Percentiles rank a stretch among this genome's conserved stretches.
Evolutionary conservation across 2,888 invertebrate species (phyloP).

Genomic region (Onthophagus sagittarius): DNA sequence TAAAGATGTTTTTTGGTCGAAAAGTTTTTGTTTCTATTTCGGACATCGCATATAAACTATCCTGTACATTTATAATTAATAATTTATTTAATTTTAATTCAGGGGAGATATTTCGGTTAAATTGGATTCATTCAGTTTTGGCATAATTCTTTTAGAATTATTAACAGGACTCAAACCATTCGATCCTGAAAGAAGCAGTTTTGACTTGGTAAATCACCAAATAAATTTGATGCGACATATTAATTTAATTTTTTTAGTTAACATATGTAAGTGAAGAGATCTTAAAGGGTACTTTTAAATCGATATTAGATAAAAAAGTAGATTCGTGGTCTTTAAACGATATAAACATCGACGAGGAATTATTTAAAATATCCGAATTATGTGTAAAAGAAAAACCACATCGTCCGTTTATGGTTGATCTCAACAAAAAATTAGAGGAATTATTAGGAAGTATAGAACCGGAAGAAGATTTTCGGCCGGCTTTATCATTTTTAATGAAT

Average conservation of each 20-base stretch:
- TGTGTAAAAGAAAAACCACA: constrained; percentile 56
- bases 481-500: constrained; percentile 1
- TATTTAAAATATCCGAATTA: constrained; percentile 54
- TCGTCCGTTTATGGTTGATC: constrained; percentile 58
- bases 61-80: too few relatives aligned
- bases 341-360: constrained; percentile 47
- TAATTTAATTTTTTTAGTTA: neutral
- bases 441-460: neutral
- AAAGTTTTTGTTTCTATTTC: too few relatives aligned
- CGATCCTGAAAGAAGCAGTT: constrained; percentile 54
- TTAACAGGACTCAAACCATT: constrained; percentile 65
- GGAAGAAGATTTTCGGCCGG: neutral
- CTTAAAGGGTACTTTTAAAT: too few relatives aligned
- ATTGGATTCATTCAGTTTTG: constrained; percentile 73
- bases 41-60: too few relatives aligned
- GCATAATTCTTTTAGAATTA: constrained; percentile 70
- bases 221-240: neutral
- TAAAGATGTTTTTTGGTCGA: too few relatives aligned
- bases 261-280: constrained; percentile 2
- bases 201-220: constrained; percentile 50
- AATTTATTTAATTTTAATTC: too few relatives aligned
- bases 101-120: constrained; percentile 68
- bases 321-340: constrained; percentile 50
- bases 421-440: constrained; percentile 35
- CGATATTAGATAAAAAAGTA: constrained; percentile 55